phyloP scores from a whole-genome alignment of 2,888 invertebrate genomes.

The Cylindroiulus punctatus region DNA sequence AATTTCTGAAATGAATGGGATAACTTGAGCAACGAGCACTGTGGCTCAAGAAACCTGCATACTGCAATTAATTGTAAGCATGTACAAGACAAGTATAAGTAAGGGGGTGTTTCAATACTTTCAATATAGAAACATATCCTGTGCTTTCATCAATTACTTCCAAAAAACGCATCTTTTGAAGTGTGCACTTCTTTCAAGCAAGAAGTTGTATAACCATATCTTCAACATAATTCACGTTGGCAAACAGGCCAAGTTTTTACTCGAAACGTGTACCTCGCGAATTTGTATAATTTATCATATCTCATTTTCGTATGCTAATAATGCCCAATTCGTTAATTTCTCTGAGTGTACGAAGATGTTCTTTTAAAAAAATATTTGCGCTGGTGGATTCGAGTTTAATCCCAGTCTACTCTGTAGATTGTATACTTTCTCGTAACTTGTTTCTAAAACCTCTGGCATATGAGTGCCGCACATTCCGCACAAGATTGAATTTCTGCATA shows the following conservation, averaged over 20 bases:
- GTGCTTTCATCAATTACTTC: too few species aligned
- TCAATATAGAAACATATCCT: too few species aligned
- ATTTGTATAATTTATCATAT: neutral
- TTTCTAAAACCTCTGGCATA: too few species aligned
- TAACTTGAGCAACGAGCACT: too few species aligned
- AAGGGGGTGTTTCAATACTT: too few species aligned
- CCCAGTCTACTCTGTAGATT: neutral
- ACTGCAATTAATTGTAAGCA: too few species aligned
- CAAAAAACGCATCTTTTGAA: too few species aligned
- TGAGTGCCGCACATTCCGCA: neutral
- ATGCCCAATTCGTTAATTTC: neutral
- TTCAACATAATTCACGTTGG: neutral
- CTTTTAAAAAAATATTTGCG: neutral
- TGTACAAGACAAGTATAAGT: too few species aligned
- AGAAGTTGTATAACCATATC: too few species aligned
- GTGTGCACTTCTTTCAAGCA: too few species aligned
- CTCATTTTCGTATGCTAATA: slow-evolving; percentile 7
- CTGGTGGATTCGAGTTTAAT: neutral
- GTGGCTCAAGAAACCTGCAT: too few species aligned
- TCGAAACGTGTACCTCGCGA: neutral
- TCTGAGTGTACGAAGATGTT: neutral
- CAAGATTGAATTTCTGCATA: neutral
- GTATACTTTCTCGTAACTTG: neutral
- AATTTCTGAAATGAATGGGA: too few species aligned
- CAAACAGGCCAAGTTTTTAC: neutral